Evolutionary conservation across 2,888 invertebrate species (phyloP).

Genomic region (Lissonota sp.): DNA sequence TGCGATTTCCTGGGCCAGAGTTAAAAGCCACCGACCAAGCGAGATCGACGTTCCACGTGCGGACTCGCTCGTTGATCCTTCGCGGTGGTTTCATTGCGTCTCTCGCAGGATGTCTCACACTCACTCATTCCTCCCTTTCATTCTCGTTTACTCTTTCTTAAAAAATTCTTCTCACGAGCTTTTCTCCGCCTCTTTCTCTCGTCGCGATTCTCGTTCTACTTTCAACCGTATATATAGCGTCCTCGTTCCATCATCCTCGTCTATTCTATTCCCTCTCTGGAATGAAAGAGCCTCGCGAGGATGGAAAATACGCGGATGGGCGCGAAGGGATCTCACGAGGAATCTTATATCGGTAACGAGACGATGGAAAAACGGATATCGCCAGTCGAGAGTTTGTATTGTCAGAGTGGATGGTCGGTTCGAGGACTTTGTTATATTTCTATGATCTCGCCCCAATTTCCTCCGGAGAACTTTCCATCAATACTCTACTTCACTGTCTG

Average conservation of each 20-base stretch:
- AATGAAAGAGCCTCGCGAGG: background rate
- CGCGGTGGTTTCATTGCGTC: background rate
- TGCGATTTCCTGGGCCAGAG: slow-evolving; percentile 80
- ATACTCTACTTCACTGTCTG: background rate
- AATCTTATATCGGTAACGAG: slow-evolving; percentile 18
- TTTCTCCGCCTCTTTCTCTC: slow-evolving; percentile 16
- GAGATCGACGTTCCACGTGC: slow-evolving; percentile 67
- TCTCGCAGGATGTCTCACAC: background rate
- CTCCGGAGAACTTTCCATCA: slow-evolving; percentile 16
- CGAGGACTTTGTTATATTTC: slow-evolving; percentile 40
- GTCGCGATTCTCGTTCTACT: background rate
- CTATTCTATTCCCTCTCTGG: slow-evolving; percentile 14
- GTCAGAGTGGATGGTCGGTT: slow-evolving; percentile 1
- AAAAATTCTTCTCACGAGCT: slow-evolving; percentile 2
- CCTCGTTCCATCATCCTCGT: slow-evolving; percentile 9
- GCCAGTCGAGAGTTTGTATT: slow-evolving; percentile 7
- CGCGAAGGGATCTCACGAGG: background rate
- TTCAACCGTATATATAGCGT: background rate
- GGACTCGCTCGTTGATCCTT: slow-evolving; percentile 25
- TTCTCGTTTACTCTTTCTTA: background rate
- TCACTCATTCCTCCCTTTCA: slow-evolving; percentile 3
- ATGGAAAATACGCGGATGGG: background rate
- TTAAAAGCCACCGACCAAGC: slow-evolving; percentile 81
- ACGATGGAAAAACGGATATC: slow-evolving; percentile 32
- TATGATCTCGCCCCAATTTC: slow-evolving; percentile 47